These are phyloP conservation scores for Rhineura floridana DNA, from an alignment of 2,113 vertebrate species.

Conservation along the genomic window DNA sequence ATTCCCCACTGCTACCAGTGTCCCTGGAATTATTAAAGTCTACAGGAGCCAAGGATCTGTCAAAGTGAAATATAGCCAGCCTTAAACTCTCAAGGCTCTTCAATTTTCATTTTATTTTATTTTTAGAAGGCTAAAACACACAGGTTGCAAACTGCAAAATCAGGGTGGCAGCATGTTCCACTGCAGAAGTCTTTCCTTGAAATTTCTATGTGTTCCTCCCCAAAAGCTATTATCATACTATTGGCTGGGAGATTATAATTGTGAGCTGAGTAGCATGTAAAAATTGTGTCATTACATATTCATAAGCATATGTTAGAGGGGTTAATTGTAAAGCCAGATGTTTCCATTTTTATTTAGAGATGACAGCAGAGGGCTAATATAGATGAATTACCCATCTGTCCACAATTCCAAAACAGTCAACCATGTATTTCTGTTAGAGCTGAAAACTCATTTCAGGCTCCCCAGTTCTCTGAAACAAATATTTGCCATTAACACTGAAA, in stretches of 20 bases:
- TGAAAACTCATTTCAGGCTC: neutral
- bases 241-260: neutral
- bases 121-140: neutral
- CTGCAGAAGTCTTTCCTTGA: neutral
- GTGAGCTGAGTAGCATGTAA: neutral
- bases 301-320: neutral
- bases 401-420: neutral
- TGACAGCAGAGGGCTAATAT: neutral
- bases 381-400: conserved; percentile 14
- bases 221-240: neutral
- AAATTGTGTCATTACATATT: neutral
- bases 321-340: neutral
- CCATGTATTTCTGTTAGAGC: neutral
- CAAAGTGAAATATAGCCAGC: neutral
- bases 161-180: no score
- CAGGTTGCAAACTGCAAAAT: neutral
- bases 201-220: neutral
- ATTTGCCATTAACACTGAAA: accelerated
- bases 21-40: neutral
- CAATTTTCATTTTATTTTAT: neutral
- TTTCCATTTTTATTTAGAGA: neutral
- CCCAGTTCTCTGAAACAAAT: accelerated
- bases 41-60: neutral
- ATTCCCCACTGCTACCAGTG: neutral
- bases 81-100: neutral